These are phyloP conservation scores for Pyralis farinalis DNA, from an alignment of 2,888 invertebrate species.

Conservation along the genomic window DNA sequence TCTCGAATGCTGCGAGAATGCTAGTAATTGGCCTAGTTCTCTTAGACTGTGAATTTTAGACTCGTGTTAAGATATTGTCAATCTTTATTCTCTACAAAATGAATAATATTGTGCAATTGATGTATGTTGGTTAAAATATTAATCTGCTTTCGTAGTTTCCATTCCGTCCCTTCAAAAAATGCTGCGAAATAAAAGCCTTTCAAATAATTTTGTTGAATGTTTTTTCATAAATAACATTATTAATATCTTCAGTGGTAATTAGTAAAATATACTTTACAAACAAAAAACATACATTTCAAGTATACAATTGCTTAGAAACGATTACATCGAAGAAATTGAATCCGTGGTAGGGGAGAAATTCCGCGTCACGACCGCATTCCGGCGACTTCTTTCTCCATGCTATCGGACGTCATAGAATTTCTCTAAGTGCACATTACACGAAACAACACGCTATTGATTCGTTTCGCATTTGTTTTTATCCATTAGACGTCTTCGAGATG, in stretches of 20 bases:
- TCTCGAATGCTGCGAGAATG: conserved; percentile 1
- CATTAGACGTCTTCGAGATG: no score
- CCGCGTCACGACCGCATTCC: conserved; percentile 46
- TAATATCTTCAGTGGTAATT: no score
- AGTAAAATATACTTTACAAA: no score
- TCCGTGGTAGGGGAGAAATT: conserved; percentile 9
- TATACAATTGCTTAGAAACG: no score
- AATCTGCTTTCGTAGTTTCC: no score
- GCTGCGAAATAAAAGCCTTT: no score
- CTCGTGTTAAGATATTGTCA: background rate
- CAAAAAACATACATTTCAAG: no score
- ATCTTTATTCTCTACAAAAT: background rate
- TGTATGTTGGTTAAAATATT: no score
- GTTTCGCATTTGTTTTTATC: conserved; percentile 16
- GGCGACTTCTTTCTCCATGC: conserved; percentile 39
- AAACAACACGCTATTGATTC: conserved; percentile 34
- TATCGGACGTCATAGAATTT: conserved; percentile 38
- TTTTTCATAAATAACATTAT: no score
- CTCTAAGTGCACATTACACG: conserved; percentile 39
- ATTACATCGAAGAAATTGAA: background rate
- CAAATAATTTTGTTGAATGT: no score
- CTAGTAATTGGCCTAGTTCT: conserved; percentile 7
- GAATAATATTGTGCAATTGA: background rate
- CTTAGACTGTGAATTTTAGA: conserved; percentile 2
- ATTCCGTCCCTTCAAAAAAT: no score